These are phyloP conservation scores for Canis aureus DNA, from an alignment of 2,113 vertebrate genomes.

Conservation along the genomic window DNA sequence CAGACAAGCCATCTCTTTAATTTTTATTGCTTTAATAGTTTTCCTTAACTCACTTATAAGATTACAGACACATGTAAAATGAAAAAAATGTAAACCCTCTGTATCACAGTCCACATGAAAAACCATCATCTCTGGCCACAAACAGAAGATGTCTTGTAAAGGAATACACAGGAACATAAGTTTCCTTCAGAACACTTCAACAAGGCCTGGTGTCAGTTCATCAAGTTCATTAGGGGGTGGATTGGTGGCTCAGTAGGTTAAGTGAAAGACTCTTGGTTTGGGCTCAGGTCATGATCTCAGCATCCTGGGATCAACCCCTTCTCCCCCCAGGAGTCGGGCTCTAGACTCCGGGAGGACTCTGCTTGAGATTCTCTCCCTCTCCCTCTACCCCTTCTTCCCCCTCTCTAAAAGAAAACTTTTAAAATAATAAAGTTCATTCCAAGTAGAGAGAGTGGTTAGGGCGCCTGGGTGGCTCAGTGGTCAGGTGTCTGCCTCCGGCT, in stretches of 20 bases:
- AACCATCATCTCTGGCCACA: background rate
- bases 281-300: background rate
- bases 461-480: too few relatives aligned
- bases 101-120: background rate
- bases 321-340: background rate
- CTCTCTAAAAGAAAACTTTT: too few relatives aligned
- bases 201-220: background rate
- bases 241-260: background rate
- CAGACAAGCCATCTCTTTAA: background rate
- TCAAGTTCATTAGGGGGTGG: background rate
- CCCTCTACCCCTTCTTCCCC: too few relatives aligned
- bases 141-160: background rate
- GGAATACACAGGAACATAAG: background rate
- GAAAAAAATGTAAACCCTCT: background rate
- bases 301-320: too few relatives aligned
- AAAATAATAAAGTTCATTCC: background rate
- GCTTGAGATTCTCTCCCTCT: background rate
- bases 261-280: background rate
- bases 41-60: conserved; percentile 42
- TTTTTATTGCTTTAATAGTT: background rate
- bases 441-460: background rate
- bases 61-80: background rate
- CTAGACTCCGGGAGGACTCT: background rate
- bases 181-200: background rate
- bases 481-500: too few relatives aligned